A percentile compares a stretch with the other conserved stretches of the same genome.
These are phyloP conservation scores for Stomorhina lunata DNA, from an alignment of 2,888 invertebrate species.

Conservation along the genomic window DNA sequence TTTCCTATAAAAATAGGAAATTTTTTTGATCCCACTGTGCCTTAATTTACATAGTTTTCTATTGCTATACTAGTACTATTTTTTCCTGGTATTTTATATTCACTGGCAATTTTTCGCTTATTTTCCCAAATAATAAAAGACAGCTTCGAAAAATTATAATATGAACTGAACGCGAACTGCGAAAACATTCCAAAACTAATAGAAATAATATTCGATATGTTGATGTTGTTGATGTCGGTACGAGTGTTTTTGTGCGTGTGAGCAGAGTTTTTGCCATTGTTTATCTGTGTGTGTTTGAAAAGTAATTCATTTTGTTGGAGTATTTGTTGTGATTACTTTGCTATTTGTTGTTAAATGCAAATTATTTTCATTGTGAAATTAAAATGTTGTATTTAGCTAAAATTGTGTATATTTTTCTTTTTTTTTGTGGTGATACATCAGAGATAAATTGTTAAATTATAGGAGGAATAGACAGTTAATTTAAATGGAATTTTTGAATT, in stretches of 20 bases:
- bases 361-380: slow-evolving; percentile 54
- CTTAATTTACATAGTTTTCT: background rate
- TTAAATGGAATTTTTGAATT: too few species aligned
- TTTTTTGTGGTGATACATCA: background rate
- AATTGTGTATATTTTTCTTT: background rate
- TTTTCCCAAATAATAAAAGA: background rate
- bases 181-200: slow-evolving; percentile 58
- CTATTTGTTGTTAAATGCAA: slow-evolving; percentile 48
- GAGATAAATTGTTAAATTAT: background rate
- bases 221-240: background rate
- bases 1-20: too few species aligned
- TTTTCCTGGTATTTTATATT: slow-evolving; percentile 3
- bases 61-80: slow-evolving; percentile 10
- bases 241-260: background rate
- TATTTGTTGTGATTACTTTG: slow-evolving; percentile 29
- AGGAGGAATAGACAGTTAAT: too few species aligned
- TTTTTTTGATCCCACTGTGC: background rate
- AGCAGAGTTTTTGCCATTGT: background rate
- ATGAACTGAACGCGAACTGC: too few species aligned
- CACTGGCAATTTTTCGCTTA: background rate
- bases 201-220: slow-evolving; percentile 26
- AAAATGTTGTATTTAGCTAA: slow-evolving; percentile 48
- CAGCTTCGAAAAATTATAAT: slow-evolving; percentile 29
- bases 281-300: background rate
- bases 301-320: slow-evolving; percentile 31